phyloP scores from a whole-genome alignment of 2,797 vertebrate species.

The Neostethus bicornis region DNA sequence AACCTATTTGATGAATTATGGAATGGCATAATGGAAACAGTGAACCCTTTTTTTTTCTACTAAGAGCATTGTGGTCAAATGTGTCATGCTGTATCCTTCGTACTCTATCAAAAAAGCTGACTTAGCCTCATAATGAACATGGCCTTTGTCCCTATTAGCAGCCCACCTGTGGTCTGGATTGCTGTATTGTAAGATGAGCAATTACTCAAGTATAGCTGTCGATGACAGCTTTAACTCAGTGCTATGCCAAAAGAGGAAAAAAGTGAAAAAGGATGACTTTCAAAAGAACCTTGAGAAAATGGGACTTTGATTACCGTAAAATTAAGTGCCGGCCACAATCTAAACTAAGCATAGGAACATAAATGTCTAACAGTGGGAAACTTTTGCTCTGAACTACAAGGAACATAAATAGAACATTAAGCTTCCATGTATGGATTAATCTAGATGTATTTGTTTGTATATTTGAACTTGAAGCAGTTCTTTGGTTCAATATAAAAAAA shows the following conservation, averaged over 20 bases:
- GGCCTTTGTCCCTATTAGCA: conserved; percentile 61
- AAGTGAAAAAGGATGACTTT: conserved; percentile 46
- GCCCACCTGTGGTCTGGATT: conserved; percentile 56
- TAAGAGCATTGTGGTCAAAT: conserved; percentile 45
- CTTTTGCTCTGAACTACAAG: conserved; percentile 48
- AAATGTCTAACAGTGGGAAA: conserved; percentile 53
- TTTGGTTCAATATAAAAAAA: background rate
- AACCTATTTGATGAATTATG: conserved; percentile 67
- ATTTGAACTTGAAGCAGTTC: background rate
- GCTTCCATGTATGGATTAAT: conserved; percentile 12
- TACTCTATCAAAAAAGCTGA: conserved; percentile 55
- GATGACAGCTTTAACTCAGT: conserved; percentile 51
- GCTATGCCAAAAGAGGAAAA: conserved; percentile 27
- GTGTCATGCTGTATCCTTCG: conserved; percentile 43
- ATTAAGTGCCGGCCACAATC: conserved; percentile 72
- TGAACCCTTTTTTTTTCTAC: conserved; percentile 48
- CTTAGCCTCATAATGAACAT: conserved; percentile 52
- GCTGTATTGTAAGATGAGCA: conserved; percentile 48
- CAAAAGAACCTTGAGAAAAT: conserved; percentile 71
- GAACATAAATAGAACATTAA: conserved; percentile 42
- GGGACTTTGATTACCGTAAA: conserved; percentile 72
- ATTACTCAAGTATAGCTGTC: conserved; percentile 49
- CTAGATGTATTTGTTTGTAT: conserved; percentile 31
- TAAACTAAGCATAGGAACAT: conserved; percentile 64
- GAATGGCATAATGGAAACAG: conserved; percentile 50